phyloP scores from a whole-genome alignment of 2,797 vertebrate genomes.

The Oreortyx pictus region DNA sequence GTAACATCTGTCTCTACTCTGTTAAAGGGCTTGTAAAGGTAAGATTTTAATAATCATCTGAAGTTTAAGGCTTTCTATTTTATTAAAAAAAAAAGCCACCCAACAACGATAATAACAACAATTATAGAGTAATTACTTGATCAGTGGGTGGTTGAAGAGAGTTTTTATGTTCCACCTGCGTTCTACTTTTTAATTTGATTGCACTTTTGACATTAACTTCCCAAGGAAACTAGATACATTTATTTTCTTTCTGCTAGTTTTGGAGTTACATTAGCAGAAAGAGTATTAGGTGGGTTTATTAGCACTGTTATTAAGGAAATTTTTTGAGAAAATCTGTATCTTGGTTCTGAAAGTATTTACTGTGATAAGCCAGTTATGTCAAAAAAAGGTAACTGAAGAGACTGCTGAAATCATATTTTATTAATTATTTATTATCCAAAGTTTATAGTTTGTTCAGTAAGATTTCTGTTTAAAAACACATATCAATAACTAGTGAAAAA shows the following conservation, averaged over 20 bases:
- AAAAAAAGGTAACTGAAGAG: background rate
- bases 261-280: background rate
- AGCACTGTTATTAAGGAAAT: background rate
- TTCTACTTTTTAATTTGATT: slow-evolving; percentile 63
- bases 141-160: slow-evolving; percentile 52
- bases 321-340: background rate
- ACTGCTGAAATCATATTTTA: background rate
- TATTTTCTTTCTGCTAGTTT: background rate
- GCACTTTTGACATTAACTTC: slow-evolving; percentile 32
- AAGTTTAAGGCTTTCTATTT: slow-evolving; percentile 22
- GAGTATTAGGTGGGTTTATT: background rate
- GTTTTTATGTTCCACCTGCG: slow-evolving; percentile 39
- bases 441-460: background rate
- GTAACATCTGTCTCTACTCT: background rate
- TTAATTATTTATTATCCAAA: background rate
- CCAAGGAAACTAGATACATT: background rate
- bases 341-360: background rate
- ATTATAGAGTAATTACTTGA: slow-evolving; percentile 49
- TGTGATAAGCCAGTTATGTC: background rate
- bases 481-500: background rate
- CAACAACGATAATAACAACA: background rate
- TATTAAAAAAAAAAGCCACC: background rate
- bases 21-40: background rate
- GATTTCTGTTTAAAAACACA: background rate
- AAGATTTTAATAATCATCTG: slow-evolving; percentile 26